phyloP scores from a whole-genome alignment of 2,888 invertebrate genomes.

The Meiosimyza decipiens region DNA sequence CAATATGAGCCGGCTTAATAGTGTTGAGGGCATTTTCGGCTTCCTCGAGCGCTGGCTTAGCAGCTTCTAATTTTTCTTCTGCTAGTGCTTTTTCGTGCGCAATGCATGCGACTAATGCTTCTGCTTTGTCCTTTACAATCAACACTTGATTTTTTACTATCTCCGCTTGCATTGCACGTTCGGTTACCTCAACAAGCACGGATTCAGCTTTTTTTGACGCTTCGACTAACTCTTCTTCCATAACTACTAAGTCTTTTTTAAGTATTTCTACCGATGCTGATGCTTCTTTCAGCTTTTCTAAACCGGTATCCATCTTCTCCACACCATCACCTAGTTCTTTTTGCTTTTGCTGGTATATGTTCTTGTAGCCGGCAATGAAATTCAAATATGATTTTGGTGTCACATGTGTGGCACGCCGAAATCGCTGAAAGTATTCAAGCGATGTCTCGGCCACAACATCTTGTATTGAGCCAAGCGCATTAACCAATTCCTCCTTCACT shows the following conservation, averaged over 20 bases:
- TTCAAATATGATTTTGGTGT: constrained; percentile 97
- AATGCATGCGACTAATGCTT: constrained; percentile 85
- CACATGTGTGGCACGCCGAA: constrained; percentile 92
- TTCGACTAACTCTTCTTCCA: constrained; percentile 93
- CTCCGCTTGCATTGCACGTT: constrained; percentile 94
- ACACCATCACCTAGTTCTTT: constrained; percentile 91
- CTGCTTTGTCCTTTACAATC: constrained; percentile 95
- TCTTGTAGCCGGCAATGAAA: constrained; percentile 95
- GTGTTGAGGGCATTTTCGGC: constrained; percentile 95
- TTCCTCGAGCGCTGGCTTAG: constrained; percentile 94
- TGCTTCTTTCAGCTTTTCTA: constrained; percentile 95
- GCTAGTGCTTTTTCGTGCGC: constrained; percentile 91
- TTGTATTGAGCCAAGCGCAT: constrained; percentile 92
- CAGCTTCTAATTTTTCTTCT: constrained; percentile 93
- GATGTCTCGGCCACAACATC: constrained; percentile 90
- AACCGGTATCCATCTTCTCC: constrained; percentile 92
- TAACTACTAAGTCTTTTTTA: constrained; percentile 90
- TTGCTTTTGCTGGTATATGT: constrained; percentile 89
- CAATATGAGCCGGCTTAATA: constrained; percentile 96
- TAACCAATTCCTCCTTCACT: constrained; percentile 87
- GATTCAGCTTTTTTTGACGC: constrained; percentile 93
- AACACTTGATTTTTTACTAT: constrained; percentile 95
- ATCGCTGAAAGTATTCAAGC: constrained; percentile 88
- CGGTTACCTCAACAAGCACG: constrained; percentile 89
- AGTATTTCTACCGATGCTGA: constrained; percentile 92